Evolutionary conservation across 2,113 vertebrate genomes (phyloP).

Genomic region (Anarrhichthys ocellatus): DNA sequence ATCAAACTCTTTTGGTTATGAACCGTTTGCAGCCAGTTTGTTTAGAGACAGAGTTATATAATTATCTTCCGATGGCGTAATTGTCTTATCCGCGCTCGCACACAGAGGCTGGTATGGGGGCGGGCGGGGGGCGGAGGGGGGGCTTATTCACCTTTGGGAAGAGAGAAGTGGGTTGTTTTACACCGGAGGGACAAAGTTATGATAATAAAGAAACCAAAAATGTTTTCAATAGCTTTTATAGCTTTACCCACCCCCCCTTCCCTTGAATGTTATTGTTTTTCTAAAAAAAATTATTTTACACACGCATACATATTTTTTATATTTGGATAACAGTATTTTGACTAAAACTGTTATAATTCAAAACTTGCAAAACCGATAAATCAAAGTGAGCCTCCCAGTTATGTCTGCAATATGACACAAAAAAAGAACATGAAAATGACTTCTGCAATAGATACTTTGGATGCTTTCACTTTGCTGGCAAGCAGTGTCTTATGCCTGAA

Average conservation of each 20-base stretch:
- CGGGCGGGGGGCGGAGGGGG: no score
- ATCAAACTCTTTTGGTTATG: conserved; percentile 71
- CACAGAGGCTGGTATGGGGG: conserved; percentile 4
- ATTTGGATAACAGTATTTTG: neutral
- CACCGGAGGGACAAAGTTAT: neutral
- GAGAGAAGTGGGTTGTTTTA: conserved; percentile 35
- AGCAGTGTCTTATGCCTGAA: conserved; percentile 60
- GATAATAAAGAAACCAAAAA: neutral
- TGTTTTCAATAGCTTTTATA: neutral
- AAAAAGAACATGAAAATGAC: conserved; percentile 47
- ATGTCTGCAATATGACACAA: conserved; percentile 48
- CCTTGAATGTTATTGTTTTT: neutral
- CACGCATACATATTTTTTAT: neutral
- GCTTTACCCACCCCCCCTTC: neutral
- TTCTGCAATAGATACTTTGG: conserved; percentile 55
- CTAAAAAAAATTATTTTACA: neutral
- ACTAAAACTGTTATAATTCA: neutral
- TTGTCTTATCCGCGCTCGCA: conserved; percentile 72
- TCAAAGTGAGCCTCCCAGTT: conserved; percentile 26
- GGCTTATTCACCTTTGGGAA: conserved; percentile 52
- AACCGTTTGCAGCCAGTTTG: conserved; percentile 69
- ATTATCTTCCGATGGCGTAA: conserved; percentile 80
- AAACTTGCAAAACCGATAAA: conserved; percentile 15
- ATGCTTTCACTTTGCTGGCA: conserved; percentile 69
- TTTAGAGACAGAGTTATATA: conserved; percentile 82